Evolutionary conservation across 2,113 vertebrate species (phyloP).

Genomic region (Stegastes partitus): DNA sequence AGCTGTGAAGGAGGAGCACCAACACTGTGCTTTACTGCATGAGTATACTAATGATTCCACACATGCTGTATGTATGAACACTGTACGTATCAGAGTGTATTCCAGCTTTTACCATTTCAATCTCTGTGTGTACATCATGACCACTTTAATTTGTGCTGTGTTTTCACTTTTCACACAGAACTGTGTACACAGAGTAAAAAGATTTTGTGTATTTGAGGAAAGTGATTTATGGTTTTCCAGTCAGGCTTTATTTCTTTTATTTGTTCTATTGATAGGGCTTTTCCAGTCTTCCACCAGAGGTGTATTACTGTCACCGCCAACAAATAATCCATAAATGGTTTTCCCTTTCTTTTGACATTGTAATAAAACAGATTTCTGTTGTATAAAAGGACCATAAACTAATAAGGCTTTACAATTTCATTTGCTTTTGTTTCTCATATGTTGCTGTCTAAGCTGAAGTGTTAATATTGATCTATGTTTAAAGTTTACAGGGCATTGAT

Average conservation of each 20-base stretch:
- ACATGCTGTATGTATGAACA: neutral
- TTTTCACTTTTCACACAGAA: neutral
- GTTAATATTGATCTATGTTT: constrained; percentile 64
- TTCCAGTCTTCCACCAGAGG: constrained; percentile 51
- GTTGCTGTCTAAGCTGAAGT: constrained; percentile 32
- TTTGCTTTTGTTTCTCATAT: constrained; percentile 40
- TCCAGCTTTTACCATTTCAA: constrained; percentile 17
- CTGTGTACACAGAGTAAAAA: neutral
- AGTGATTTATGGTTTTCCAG: constrained; percentile 21
- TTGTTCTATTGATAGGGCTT: constrained; percentile 45
- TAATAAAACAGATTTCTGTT: constrained; percentile 49
- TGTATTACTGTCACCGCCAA: constrained; percentile 36
- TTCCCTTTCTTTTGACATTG: constrained; percentile 49
- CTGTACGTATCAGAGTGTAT: neutral
- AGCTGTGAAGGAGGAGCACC: constrained; percentile 30
- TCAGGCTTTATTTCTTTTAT: constrained; percentile 46
- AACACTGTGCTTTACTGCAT: constrained; percentile 35
- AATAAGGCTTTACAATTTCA: constrained; percentile 45
- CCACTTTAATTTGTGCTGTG: neutral
- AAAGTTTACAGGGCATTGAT: constrained; percentile 51
- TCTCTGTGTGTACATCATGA: neutral
- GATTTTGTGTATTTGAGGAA: constrained; percentile 21
- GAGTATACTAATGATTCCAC: neutral
- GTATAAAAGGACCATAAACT: constrained; percentile 65
- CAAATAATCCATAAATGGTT: constrained; percentile 65